Percentiles rank a stretch among this genome's conserved stretches.
Conservation (phyloP, 2,113 vertebrate genomes). For the Nothoprocta pentlandii region DNA sequence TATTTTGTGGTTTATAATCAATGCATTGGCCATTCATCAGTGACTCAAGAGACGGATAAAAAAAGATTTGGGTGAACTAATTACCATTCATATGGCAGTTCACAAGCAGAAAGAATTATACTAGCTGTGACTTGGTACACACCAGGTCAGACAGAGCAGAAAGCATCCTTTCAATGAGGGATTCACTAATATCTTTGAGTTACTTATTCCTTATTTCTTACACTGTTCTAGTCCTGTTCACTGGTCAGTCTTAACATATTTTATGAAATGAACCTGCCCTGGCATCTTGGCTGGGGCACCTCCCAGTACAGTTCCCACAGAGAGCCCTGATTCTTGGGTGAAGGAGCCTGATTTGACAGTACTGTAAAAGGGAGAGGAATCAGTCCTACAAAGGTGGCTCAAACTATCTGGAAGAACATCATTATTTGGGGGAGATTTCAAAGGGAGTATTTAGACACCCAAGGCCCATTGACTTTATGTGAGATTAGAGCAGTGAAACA, state of each 20-base stretch:
- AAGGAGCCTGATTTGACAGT: neutral
- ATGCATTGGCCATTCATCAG: constrained; percentile 38
- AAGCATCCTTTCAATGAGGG: neutral
- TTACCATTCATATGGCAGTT: neutral
- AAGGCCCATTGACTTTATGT: constrained; percentile 48
- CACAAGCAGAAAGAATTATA: neutral
- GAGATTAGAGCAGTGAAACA: constrained; percentile 34
- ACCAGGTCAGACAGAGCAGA: neutral
- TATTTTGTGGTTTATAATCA: constrained; percentile 57
- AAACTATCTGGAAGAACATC: neutral
- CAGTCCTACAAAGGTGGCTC: neutral
- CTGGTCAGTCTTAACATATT: neutral
- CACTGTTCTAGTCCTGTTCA: neutral
- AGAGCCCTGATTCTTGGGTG: neutral
- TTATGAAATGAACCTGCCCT: neutral
- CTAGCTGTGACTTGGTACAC: neutral
- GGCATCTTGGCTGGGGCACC: neutral
- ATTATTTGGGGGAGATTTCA: constrained; percentile 35
- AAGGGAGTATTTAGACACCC: constrained; percentile 34
- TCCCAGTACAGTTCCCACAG: neutral
- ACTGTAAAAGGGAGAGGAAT: neutral
- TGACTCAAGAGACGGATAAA: constrained; percentile 24
- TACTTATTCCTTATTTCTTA: neutral
- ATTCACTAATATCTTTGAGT: neutral
- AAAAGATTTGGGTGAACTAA: constrained; percentile 49